These are phyloP conservation scores for Anas georgica DNA, from an alignment of 2,797 vertebrate species.

Conservation along the genomic window DNA sequence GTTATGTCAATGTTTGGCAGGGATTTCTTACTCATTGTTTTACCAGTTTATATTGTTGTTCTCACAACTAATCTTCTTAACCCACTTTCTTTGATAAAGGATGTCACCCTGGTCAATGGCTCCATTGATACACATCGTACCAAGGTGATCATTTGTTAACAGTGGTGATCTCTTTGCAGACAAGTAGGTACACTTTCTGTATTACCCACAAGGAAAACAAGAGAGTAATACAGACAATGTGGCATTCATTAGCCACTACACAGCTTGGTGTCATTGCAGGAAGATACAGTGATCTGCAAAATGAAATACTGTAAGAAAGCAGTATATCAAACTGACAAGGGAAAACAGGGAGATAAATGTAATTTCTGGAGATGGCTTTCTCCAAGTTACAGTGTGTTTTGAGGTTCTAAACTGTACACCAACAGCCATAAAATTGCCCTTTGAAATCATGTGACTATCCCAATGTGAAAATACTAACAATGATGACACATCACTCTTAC, in stretches of 20 bases:
- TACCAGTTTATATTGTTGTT: neutral
- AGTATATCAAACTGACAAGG: neutral
- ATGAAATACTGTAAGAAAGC: neutral
- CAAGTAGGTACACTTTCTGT: neutral
- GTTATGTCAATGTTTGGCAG: neutral
- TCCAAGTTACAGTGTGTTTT: neutral
- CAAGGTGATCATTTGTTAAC: neutral
- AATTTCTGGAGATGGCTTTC: neutral
- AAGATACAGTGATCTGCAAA: neutral
- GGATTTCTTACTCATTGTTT: neutral
- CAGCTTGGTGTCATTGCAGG: neutral
- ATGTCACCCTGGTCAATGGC: neutral
- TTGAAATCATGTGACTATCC: neutral
- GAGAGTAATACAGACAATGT: neutral
- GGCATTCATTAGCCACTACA: neutral
- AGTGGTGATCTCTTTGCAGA: neutral
- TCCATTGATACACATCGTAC: neutral
- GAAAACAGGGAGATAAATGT: neutral
- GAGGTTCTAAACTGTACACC: neutral
- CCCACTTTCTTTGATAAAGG: neutral
- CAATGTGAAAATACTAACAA: neutral
- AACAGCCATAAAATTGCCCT: neutral
- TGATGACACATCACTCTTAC: neutral
- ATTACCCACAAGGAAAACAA: neutral
- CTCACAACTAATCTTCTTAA: neutral